phyloP scores from a whole-genome alignment of 2,113 vertebrate species.

The Hippopotamus amphibius region DNA sequence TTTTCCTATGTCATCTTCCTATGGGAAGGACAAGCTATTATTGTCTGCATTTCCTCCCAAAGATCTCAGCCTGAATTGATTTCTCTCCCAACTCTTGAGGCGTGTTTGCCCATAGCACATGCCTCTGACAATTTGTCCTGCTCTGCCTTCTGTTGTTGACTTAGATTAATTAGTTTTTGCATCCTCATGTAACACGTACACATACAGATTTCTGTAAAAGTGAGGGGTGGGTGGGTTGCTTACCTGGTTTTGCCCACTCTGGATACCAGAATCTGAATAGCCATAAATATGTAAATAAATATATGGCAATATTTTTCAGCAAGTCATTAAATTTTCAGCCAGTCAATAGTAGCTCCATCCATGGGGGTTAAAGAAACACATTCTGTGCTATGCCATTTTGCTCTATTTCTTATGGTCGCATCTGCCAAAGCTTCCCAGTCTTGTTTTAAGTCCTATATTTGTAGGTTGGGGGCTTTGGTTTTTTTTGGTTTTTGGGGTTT shows the following conservation, averaged over 20 bases:
- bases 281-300: no score
- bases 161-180: not conserved
- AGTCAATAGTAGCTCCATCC: no score
- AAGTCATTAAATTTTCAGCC: not conserved
- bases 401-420: not conserved
- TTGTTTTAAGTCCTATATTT: not conserved
- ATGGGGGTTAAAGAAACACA: fast-evolving
- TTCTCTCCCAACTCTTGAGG: not conserved
- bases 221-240: not conserved
- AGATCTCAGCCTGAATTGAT: not conserved
- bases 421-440: not conserved
- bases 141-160: not conserved
- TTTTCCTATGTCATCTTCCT: not conserved
- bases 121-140: not conserved
- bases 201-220: not conserved
- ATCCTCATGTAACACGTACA: not conserved
- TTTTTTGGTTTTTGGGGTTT: no score
- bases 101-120: no score
- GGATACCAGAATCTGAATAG: not conserved
- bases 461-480: not conserved
- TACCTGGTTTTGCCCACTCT: not conserved
- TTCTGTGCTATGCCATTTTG: no score
- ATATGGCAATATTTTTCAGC: not conserved
- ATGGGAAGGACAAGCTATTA: not conserved
- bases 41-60: not conserved